Evolutionary conservation across 37 sponge, comb jelly and placozoan genomes (phyloP).

Genomic region (Chondrilla cf. caribensis): DNA sequence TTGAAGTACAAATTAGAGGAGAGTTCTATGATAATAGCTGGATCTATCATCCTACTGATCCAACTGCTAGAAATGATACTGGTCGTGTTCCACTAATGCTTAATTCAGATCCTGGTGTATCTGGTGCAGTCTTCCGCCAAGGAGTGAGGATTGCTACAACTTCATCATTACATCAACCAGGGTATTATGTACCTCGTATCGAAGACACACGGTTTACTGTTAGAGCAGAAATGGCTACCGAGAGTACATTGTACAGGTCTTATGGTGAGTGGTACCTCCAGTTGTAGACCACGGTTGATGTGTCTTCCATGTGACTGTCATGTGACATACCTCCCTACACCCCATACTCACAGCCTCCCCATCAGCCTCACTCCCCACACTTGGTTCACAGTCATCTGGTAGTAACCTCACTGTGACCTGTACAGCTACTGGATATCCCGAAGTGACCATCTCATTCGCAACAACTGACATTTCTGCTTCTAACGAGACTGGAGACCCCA

Average conservation of each 20-base stretch:
- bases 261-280: neutral
- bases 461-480: neutral
- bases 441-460: slow-evolving; percentile 12
- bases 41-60: neutral
- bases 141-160: neutral
- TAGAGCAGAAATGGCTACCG: neutral
- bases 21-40: neutral
- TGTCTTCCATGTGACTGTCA: no score
- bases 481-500: neutral
- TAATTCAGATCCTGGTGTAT: neutral
- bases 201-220: neutral
- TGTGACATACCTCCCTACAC: no score
- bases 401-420: neutral
- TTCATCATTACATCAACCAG: neutral
- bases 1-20: neutral
- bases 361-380: neutral
- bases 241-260: no score
- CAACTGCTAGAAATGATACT: neutral
- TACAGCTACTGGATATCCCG: slow-evolving; percentile 11
- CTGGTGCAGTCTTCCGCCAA: neutral
- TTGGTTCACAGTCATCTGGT: neutral
- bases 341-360: neutral
- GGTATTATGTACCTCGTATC: slow-evolving; percentile 2
- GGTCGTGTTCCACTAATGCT: neutral
- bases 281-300: neutral